Conservation (phyloP, 2,888 invertebrate genomes). For the Tachystola acroxantha region DNA sequence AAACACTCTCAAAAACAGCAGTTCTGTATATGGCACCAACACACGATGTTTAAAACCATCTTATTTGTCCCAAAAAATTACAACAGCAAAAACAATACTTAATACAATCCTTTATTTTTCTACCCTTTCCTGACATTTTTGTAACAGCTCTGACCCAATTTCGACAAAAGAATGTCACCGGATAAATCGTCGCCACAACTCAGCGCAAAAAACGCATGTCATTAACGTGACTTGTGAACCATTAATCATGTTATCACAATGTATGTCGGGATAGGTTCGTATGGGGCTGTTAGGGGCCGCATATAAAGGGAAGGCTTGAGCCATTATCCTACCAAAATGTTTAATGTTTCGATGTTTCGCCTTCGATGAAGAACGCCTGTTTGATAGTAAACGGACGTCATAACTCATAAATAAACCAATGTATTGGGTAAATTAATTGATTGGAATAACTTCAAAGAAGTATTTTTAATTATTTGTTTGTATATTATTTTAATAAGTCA, state of each 20-base stretch:
- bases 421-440: too few relatives aligned
- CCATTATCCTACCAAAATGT: conserved; percentile 53
- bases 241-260: conserved; percentile 73
- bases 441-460: too few relatives aligned
- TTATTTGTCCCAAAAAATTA: too few relatives aligned
- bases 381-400: conserved; percentile 9
- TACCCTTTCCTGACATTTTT: conserved; percentile 12
- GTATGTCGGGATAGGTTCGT: conserved; percentile 41
- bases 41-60: too few relatives aligned
- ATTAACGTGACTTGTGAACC: conserved; percentile 49
- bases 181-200: conserved; percentile 22
- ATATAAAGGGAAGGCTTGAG: conserved; percentile 55
- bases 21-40: too few relatives aligned
- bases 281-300: conserved; percentile 32
- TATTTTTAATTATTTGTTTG: too few relatives aligned
- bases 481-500: too few relatives aligned
- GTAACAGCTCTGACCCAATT: conserved; percentile 12
- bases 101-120: conserved; percentile 3
- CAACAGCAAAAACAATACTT: too few relatives aligned
- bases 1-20: too few relatives aligned
- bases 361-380: conserved; percentile 21
- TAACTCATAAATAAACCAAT: too few relatives aligned
- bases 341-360: conserved; percentile 39
- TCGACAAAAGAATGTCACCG: conserved; percentile 46
- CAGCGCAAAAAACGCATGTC: conserved; percentile 55